Conservation (phyloP, 2,113 vertebrate genomes). For the Columba livia region DNA sequence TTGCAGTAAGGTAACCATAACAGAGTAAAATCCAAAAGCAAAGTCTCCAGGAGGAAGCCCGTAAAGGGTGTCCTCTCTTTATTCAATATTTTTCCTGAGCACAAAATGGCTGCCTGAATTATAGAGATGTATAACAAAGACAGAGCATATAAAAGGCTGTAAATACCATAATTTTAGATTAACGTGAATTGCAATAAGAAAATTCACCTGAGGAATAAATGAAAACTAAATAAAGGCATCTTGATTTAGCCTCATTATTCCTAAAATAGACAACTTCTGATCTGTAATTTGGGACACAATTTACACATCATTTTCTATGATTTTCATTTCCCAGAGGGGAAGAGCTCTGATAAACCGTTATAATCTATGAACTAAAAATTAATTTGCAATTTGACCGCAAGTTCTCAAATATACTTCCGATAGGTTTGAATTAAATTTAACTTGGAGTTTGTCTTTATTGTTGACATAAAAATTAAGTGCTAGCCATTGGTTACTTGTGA, state of each 20-base stretch:
- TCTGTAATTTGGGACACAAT: neutral
- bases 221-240: neutral
- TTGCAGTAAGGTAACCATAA: neutral
- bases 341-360: neutral
- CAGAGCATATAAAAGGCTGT: neutral
- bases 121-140: neutral
- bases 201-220: neutral
- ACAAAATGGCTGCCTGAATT: slow-evolving; percentile 54
- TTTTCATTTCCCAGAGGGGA: neutral
- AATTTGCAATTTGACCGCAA: neutral
- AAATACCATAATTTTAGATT: accelerated
- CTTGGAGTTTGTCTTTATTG: neutral
- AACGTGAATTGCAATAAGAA: accelerated
- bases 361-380: neutral
- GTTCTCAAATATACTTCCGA: neutral
- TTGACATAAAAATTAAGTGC: neutral
- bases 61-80: neutral
- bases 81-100: neutral
- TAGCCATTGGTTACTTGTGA: neutral
- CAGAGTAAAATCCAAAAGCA: neutral
- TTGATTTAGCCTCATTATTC: neutral
- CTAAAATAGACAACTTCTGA: neutral
- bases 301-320: neutral
- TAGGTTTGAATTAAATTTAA: neutral
- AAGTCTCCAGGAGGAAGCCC: neutral